Evolutionary conservation across 1,140 invertebrate species (phyloP).

Genomic region (Mercenaria mercenaria): DNA sequence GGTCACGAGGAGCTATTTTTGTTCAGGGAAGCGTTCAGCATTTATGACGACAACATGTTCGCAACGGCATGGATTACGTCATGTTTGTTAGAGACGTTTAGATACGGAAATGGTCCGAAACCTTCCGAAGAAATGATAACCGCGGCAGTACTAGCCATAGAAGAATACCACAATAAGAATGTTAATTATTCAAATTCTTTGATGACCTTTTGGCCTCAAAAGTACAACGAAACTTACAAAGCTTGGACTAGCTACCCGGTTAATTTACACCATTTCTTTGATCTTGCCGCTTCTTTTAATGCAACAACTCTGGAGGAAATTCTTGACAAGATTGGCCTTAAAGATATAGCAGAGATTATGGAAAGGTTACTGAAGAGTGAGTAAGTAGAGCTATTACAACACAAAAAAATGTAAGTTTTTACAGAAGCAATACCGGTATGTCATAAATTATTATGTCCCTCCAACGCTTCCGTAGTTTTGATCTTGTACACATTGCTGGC

Average conservation of each 20-base stretch:
- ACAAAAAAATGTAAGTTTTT: too few species aligned
- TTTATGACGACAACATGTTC: slow-evolving; percentile 84
- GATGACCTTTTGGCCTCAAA: slow-evolving; percentile 76
- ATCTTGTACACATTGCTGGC: too few species aligned
- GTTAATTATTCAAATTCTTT: slow-evolving; percentile 73
- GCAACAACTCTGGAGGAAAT: slow-evolving; percentile 25
- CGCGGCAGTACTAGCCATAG: slow-evolving; percentile 70
- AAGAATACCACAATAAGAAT: slow-evolving; percentile 72
- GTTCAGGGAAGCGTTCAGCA: slow-evolving; percentile 72
- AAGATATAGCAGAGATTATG: slow-evolving; percentile 69
- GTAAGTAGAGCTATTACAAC: slow-evolving; percentile 31
- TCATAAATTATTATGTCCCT: too few species aligned
- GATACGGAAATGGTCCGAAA: slow-evolving; percentile 77
- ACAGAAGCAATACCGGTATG: too few species aligned
- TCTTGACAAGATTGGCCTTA: slow-evolving; percentile 67
- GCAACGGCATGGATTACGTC: slow-evolving; percentile 81
- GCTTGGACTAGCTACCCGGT: slow-evolving; percentile 52
- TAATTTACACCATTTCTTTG: slow-evolving; percentile 60
- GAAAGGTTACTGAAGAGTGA: slow-evolving; percentile 63
- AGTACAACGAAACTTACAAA: slow-evolving; percentile 69
- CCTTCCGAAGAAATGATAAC: slow-evolving; percentile 72
- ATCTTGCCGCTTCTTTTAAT: slow-evolving; percentile 46
- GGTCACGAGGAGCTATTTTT: slow-evolving; percentile 73
- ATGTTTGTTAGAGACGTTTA: slow-evolving; percentile 75
- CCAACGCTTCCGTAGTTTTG: too few species aligned